phyloP scores from a whole-genome alignment of 2,113 vertebrate species.

The Callipepla californica region DNA sequence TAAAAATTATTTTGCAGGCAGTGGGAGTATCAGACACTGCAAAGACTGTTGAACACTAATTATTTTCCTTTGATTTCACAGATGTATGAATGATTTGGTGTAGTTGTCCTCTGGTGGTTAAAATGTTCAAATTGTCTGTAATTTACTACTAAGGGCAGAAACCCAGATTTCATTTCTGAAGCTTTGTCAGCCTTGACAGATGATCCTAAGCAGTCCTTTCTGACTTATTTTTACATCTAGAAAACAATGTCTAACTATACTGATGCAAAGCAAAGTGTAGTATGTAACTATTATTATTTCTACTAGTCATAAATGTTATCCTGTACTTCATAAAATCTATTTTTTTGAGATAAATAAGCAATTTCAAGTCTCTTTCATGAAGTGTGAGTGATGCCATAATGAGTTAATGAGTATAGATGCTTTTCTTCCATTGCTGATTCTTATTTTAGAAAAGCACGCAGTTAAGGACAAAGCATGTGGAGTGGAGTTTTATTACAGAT shows the following conservation, averaged over 20 bases:
- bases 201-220: not conserved
- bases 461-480: not conserved
- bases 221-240: not conserved
- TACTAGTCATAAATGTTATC: not conserved
- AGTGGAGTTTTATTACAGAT: not conserved
- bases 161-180: conserved; percentile 21
- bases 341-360: not conserved
- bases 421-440: not conserved
- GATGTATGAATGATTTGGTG: not conserved
- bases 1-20: not conserved
- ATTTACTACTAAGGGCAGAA: not conserved
- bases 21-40: not conserved
- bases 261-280: not conserved
- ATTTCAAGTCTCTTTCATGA: not conserved
- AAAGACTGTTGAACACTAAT: not conserved
- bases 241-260: not conserved
- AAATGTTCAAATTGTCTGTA: not conserved
- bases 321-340: not conserved
- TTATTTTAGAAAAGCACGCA: not conserved
- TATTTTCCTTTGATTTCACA: conserved; percentile 12
- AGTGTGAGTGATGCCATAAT: not conserved
- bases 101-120: not conserved
- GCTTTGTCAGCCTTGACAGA: not conserved
- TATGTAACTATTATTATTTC: not conserved
- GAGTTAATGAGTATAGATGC: not conserved